Conservation (phyloP, 2,888 invertebrate genomes). For the Strigamia transsilvanica region DNA sequence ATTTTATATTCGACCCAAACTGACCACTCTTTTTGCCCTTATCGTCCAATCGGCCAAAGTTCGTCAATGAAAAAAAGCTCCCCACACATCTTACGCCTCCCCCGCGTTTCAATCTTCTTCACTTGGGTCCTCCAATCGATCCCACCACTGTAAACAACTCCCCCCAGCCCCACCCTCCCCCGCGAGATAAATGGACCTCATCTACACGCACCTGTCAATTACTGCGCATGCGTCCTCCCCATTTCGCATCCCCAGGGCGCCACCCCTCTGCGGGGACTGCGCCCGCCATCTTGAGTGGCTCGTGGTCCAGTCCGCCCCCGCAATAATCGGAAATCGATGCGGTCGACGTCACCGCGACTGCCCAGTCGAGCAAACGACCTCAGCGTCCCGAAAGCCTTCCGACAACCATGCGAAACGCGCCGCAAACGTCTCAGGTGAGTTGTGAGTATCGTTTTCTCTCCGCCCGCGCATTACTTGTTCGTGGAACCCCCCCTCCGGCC, state of each 20-base stretch:
- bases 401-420: constrained; percentile 2
- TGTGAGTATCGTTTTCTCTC: neutral
- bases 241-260: neutral
- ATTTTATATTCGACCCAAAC: too few species aligned
- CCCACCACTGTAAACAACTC: neutral
- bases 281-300: constrained; percentile 18
- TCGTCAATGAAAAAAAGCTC: too few species aligned
- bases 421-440: neutral
- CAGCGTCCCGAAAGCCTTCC: constrained; percentile 19
- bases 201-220: constrained; percentile 31
- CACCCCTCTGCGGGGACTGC: constrained; percentile 5
- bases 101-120: neutral
- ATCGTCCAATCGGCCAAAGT: too few species aligned
- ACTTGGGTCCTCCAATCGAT: neutral
- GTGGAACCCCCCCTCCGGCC: too few species aligned
- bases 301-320: constrained; percentile 27
- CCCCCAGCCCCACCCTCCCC: too few species aligned
- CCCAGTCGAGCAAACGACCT: constrained; percentile 5
- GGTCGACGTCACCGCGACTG: constrained; percentile 9
- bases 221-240: constrained; percentile 10
- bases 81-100: too few species aligned
- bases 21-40: too few species aligned
- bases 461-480: too few species aligned
- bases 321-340: constrained; percentile 38
- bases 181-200: constrained; percentile 21